Percentiles rank a stretch among this genome's conserved stretches.
Conservation (phyloP, 2,797 vertebrate species). For the Parauchenoglanis punctatus region DNA sequence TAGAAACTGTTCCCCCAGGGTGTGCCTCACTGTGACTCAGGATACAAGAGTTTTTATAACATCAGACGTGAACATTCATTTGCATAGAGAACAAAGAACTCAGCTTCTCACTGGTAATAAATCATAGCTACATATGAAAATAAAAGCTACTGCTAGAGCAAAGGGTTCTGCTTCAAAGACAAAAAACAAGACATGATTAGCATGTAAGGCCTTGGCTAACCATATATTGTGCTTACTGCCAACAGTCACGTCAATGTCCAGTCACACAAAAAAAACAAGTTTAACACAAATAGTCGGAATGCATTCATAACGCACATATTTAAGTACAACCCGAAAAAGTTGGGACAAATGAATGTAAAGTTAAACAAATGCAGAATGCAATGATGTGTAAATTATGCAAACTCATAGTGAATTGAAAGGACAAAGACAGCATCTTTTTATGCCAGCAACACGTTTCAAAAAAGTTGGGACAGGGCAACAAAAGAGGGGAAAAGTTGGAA, state of each 20-base stretch:
- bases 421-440: no score
- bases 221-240: not conserved
- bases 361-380: no score
- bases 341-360: no score
- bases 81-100: constrained; percentile 4
- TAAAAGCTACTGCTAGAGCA: not conserved
- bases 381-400: no score
- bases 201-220: not conserved
- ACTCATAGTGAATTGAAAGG: no score
- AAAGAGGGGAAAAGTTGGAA: no score
- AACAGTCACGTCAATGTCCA: not conserved
- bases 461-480: no score
- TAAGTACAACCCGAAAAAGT: not conserved
- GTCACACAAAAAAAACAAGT: not conserved
- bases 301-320: not conserved
- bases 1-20: not conserved
- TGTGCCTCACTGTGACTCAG: not conserved
- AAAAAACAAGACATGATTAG: not conserved
- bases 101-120: not conserved
- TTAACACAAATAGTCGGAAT: not conserved
- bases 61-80: not conserved
- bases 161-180: not conserved
- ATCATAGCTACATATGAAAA: not conserved
- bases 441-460: no score
- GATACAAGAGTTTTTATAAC: not conserved